Evolutionary conservation across 1,140 invertebrate species (phyloP).

Genomic region (Plodia interpunctella): DNA sequence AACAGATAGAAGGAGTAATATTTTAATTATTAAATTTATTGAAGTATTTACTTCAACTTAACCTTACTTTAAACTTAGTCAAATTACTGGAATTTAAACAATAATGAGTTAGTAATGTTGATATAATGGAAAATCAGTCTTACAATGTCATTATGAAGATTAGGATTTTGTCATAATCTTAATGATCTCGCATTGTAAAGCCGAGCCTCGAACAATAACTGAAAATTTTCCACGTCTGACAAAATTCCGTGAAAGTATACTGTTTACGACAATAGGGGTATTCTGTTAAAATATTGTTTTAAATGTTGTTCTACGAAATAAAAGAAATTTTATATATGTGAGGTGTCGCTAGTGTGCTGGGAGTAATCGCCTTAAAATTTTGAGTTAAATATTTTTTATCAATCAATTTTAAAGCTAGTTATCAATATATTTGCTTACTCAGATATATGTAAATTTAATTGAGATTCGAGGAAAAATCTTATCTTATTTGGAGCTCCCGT

Average conservation of each 20-base stretch:
- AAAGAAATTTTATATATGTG: no score
- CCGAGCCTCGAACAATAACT: background rate
- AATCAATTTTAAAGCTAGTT: no score
- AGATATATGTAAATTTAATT: no score
- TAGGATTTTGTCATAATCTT: background rate
- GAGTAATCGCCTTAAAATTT: no score
- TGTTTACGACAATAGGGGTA: background rate
- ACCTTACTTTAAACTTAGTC: background rate
- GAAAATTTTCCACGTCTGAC: background rate
- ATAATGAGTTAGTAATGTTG: background rate
- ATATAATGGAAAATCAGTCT: background rate
- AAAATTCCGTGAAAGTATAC: background rate
- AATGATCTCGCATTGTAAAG: background rate
- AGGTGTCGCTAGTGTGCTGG: no score
- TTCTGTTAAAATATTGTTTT: no score
- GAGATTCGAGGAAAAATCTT: background rate
- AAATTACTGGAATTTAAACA: background rate
- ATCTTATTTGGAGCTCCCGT: background rate
- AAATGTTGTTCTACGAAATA: no score
- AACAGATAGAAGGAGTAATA: no score
- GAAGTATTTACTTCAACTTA: no score
- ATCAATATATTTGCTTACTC: no score
- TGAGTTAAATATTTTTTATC: no score
- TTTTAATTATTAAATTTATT: no score
- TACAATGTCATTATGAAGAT: background rate